Evolutionary conservation across 2,113 vertebrate species (phyloP).

Genomic region (Carollia perspicillata): DNA sequence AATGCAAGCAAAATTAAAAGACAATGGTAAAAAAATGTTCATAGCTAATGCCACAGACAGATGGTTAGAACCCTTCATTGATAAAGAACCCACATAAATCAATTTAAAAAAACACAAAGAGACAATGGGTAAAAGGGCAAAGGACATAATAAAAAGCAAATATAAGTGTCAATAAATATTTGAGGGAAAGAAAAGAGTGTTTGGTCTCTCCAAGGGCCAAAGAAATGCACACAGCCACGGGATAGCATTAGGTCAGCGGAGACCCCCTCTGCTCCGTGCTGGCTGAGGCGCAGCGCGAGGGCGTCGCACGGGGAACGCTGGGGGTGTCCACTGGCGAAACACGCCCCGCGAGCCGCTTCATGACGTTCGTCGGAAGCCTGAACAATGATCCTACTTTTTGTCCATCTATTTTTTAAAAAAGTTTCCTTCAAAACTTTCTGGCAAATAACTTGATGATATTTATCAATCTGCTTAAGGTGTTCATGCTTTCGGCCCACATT

Average conservation of each 20-base stretch:
- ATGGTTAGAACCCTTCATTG: not conserved
- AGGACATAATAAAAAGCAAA: not conserved
- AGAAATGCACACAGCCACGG: not conserved
- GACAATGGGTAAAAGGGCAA: not conserved
- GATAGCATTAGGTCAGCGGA: not conserved
- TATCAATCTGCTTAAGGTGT: not conserved
- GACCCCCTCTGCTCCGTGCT: no score
- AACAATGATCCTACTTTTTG: not conserved
- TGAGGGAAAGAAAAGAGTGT: not conserved
- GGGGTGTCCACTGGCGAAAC: not conserved
- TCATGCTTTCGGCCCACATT: not conserved
- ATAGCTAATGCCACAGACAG: not conserved
- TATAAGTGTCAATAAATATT: not conserved
- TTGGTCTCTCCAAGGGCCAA: not conserved
- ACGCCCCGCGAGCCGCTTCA: not conserved
- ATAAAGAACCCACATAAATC: not conserved
- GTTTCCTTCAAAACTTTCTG: not conserved
- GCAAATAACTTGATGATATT: not conserved
- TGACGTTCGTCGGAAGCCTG: not conserved
- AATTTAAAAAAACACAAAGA: not conserved
- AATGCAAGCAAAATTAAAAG: slow-evolving; percentile 17
- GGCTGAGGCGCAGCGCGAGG: not conserved
- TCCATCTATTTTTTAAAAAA: not conserved
- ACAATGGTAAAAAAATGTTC: not conserved
- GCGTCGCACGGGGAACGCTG: rapidly evolving